Conservation (phyloP, 2,888 invertebrate species). For the Cantharis flavilabris region DNA sequence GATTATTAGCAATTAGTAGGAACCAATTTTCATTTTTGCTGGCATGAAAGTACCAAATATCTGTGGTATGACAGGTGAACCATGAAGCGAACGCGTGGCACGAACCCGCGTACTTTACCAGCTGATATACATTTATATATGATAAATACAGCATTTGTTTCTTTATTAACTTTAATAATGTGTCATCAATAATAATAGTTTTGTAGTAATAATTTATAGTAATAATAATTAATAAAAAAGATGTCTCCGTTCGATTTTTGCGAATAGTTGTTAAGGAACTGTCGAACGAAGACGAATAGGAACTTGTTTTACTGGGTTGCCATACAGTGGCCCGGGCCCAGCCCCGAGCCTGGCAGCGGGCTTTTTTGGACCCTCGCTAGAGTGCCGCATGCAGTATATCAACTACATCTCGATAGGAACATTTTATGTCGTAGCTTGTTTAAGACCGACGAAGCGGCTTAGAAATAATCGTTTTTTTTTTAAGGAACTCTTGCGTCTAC, state of each 20-base stretch:
- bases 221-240: slow-evolving; percentile 57
- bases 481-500: slow-evolving; percentile 53
- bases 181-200: slow-evolving; percentile 55
- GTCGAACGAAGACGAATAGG: slow-evolving; percentile 53
- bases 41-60: slow-evolving; percentile 46
- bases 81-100: slow-evolving; percentile 44
- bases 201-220: slow-evolving; percentile 54
- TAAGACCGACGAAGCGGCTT: slow-evolving; percentile 27
- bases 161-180: slow-evolving; percentile 56
- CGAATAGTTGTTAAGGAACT: slow-evolving; percentile 54
- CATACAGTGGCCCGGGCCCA: slow-evolving; percentile 56
- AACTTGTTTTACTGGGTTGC: slow-evolving; percentile 59
- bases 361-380: slow-evolving; percentile 48
- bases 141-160: slow-evolving; percentile 58
- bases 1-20: slow-evolving; percentile 58
- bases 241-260: slow-evolving; percentile 49
- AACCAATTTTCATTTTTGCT: slow-evolving; percentile 56
- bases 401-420: slow-evolving; percentile 57
- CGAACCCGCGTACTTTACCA: slow-evolving; percentile 48
- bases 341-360: slow-evolving; percentile 56
- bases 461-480: slow-evolving; percentile 29
- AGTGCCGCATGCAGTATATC: slow-evolving; percentile 54
- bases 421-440: slow-evolving; percentile 53
- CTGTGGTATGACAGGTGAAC: slow-evolving; percentile 40
- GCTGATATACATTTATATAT: slow-evolving; percentile 58